These are phyloP conservation scores for Tricholaema leucomelas DNA, from an alignment of 2,113 vertebrate species.

Conservation along the genomic window DNA sequence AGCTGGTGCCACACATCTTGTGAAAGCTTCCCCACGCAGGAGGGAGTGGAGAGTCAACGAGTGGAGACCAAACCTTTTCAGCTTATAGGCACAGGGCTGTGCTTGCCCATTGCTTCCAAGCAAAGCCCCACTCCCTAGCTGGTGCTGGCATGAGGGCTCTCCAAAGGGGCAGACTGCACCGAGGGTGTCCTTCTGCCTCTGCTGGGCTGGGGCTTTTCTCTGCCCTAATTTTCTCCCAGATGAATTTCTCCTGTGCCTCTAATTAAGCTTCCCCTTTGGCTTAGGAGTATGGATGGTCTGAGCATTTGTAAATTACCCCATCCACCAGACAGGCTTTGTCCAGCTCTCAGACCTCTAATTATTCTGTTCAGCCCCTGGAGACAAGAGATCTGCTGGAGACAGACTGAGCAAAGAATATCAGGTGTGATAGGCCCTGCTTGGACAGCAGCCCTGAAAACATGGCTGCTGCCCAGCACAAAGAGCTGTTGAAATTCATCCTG, in stretches of 20 bases:
- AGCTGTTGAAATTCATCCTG: neutral
- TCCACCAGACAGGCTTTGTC: constrained; percentile 52
- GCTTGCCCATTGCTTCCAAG: neutral
- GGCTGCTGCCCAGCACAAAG: constrained; percentile 17
- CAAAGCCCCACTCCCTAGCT: neutral
- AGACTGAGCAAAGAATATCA: constrained; percentile 12
- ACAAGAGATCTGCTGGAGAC: neutral
- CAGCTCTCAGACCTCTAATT: constrained; percentile 49
- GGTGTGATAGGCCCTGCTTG: constrained; percentile 2
- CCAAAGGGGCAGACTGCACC: neutral
- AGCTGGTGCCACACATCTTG: neutral
- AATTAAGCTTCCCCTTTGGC: constrained; percentile 56
- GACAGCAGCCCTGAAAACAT: neutral
- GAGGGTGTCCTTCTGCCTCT: constrained; percentile 18
- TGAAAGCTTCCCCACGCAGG: neutral
- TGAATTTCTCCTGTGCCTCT: constrained; percentile 41
- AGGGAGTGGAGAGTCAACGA: neutral
- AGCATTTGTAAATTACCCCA: constrained; percentile 59
- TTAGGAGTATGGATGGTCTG: constrained; percentile 17
- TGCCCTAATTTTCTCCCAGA: constrained; percentile 54
- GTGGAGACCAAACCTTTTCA: neutral
- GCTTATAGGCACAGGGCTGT: neutral
- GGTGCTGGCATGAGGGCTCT: neutral
- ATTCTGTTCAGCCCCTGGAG: constrained; percentile 26
- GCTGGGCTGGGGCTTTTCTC: neutral